Base-by-base conservation (phyloP, 2,888 invertebrate genomes). In the Euclidia mi region DNA sequence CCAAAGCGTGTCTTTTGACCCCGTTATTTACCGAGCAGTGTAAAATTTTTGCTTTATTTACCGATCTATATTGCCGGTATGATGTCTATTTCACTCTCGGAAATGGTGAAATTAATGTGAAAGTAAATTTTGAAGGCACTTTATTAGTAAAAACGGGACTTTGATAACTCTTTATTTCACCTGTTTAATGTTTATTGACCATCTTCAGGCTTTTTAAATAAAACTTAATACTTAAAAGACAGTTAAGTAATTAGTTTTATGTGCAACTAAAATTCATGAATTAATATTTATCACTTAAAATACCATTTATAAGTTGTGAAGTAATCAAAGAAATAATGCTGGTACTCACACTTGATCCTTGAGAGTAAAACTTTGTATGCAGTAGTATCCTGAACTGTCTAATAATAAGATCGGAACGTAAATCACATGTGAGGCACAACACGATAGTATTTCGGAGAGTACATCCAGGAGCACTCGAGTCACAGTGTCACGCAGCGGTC, bases 401-500 rank as follows among this genome's bases (percentile, higher is more conserved):
- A 56, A 59, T 69, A 25, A 50, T 60, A 67, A 43, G 58, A 57
- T 64, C 47, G 53, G 56, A 72, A 76, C 57, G 51, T 45, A 67
- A 78, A 85, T 77, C 87, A 86, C 86, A 84, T 79, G 78, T 82
- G 71, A 80, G 78, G 73, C 87, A 87, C 87, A 84, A 79, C 87
- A 87, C 87, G 78, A 49, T 50, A 71, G 65, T 71, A 66, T 65
- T 60, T 59, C 17, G 51, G 46, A 64, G 56, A 67, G 63, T 63
- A 69, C 60, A 71, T 73, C 73, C 75, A 77, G 77, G 72, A 81
- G 77, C 85, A 89, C 86, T 84, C 76, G 74, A 81, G 84, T 81
- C 86, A 88, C 89, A 86, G 81, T 85, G 87, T 88, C 88, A 90
- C 87, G 81, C 62, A 77, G 71, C 78, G 82, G 81, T 74, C 68